Evolutionary conservation across 2,113 vertebrate species (phyloP).

Genomic region (Riparia riparia): DNA sequence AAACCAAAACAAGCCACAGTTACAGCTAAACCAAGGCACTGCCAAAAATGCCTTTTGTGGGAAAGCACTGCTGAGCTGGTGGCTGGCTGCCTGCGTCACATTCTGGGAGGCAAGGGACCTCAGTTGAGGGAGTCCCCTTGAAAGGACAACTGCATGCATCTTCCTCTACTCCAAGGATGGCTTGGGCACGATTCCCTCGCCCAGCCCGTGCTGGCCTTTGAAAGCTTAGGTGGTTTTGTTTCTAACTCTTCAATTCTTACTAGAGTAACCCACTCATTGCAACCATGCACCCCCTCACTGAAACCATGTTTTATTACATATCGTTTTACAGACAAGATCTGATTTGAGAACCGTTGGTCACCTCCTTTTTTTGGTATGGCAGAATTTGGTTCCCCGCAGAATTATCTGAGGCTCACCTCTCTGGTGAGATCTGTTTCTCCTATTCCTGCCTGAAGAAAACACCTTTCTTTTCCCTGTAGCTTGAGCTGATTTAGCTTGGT

Average conservation of each 20-base stretch:
- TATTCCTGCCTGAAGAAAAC: neutral
- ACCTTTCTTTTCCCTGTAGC: neutral
- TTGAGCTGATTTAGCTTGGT: neutral
- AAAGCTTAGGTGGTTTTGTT: neutral
- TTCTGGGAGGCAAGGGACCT: neutral
- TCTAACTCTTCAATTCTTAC: neutral
- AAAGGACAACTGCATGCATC: neutral
- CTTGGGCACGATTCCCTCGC: fast-evolving
- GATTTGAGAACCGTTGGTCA: neutral
- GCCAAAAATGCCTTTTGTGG: neutral
- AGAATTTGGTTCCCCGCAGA: neutral
- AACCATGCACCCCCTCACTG: neutral
- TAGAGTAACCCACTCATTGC: neutral
- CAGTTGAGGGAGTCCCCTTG: neutral
- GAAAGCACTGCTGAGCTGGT: neutral
- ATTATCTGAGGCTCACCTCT: neutral
- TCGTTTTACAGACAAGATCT: neutral
- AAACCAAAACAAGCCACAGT: neutral
- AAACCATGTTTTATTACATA: neutral
- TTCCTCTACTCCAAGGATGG: neutral
- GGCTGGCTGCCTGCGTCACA: neutral
- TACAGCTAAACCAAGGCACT: neutral
- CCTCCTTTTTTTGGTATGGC: neutral
- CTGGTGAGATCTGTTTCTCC: neutral
- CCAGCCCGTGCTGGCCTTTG: neutral